A percentile compares a stretch with the other conserved stretches of the same genome.
These are phyloP conservation scores for Athalia circularis DNA, from an alignment of 2,888 invertebrate genomes.

Conservation along the genomic window DNA sequence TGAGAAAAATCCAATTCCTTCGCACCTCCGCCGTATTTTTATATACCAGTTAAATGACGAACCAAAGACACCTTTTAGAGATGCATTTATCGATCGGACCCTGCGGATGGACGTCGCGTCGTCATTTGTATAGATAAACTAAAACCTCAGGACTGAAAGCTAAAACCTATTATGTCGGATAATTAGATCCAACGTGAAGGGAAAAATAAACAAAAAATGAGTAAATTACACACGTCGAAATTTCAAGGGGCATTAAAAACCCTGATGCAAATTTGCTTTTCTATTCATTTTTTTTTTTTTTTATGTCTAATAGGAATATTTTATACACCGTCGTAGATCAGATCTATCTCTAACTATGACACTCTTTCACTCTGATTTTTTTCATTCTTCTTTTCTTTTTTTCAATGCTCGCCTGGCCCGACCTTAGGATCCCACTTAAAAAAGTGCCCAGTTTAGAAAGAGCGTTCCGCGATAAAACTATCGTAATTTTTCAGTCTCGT, in stretches of 20 bases:
- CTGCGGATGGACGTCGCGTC: background rate
- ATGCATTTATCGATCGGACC: slow-evolving; percentile 28
- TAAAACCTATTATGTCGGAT: slow-evolving; percentile 39
- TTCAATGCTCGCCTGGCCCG: background rate
- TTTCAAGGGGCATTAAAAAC: too few relatives aligned
- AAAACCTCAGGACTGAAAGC: slow-evolving; percentile 18
- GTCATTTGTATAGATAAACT: slow-evolving; percentile 29
- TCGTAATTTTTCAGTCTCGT: slow-evolving; percentile 63
- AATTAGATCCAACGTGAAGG: background rate
- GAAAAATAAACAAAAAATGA: background rate
- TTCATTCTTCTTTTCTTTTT: too few relatives aligned
- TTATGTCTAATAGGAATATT: too few relatives aligned
- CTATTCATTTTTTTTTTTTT: too few relatives aligned
- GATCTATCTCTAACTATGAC: too few relatives aligned
- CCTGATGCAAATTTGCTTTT: too few relatives aligned
- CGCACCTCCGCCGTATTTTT: slow-evolving; percentile 16
- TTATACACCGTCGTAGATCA: too few relatives aligned
- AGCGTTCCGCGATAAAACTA: slow-evolving; percentile 59
- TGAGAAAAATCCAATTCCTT: slow-evolving; percentile 36
- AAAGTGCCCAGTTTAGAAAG: slow-evolving; percentile 40
- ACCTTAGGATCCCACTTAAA: slow-evolving; percentile 29
- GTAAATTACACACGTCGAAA: too few relatives aligned
- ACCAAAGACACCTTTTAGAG: background rate
- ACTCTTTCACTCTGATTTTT: too few relatives aligned
- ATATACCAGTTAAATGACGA: slow-evolving; percentile 17